phyloP scores from a whole-genome alignment of 2,113 vertebrate species.

The Sapayoa aenigma region DNA sequence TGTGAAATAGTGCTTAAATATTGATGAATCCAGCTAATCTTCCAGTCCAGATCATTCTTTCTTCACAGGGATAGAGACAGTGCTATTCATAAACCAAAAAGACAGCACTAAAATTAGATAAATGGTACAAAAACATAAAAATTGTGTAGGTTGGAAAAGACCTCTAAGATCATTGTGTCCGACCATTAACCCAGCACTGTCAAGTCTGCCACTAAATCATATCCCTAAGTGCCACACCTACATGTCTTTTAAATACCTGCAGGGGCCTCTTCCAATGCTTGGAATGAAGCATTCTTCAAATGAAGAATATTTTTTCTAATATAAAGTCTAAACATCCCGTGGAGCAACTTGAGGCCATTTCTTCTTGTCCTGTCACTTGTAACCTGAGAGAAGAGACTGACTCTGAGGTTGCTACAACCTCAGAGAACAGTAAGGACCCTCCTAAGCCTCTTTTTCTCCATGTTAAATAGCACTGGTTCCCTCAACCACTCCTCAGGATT shows the following conservation, averaged over 20 bases:
- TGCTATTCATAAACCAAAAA: neutral
- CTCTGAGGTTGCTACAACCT: accelerated
- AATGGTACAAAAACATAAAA: neutral
- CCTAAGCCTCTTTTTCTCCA: neutral
- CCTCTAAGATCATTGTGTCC: neutral
- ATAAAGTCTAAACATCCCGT: neutral
- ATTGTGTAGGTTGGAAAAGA: neutral
- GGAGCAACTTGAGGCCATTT: neutral
- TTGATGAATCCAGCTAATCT: neutral
- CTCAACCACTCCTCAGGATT: neutral
- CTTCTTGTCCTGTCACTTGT: neutral
- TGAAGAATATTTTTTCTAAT: neutral
- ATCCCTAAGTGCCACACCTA: neutral
- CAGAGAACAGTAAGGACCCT: neutral
- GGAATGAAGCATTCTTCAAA: neutral
- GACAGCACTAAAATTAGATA: neutral
- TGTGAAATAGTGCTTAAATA: neutral
- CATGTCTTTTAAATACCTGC: neutral
- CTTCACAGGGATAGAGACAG: neutral
- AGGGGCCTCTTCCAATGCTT: neutral
- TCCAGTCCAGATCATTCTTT: neutral
- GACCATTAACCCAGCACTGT: neutral
- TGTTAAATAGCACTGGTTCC: neutral
- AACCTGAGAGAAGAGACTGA: neutral
- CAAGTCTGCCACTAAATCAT: neutral